Evolutionary conservation across 2,888 invertebrate species (phyloP).

Genomic region (Scaptodrosophila latifasciaeformis): DNA sequence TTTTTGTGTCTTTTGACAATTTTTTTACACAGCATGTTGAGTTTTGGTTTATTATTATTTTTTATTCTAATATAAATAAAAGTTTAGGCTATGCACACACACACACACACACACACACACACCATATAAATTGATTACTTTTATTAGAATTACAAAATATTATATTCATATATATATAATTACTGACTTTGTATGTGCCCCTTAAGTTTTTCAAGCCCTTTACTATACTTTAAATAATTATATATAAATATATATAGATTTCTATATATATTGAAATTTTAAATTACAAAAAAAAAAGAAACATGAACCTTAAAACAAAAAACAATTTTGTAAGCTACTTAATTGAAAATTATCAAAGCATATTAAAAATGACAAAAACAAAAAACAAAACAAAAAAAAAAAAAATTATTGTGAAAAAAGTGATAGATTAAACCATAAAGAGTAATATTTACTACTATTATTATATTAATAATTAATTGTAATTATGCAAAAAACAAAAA

Average conservation of each 20-base stretch:
- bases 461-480: constrained; percentile 67
- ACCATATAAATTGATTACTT: neutral
- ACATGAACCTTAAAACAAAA: too few species aligned
- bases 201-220: constrained; percentile 47
- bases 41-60: too few species aligned
- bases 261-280: too few species aligned
- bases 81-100: neutral
- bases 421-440: constrained; percentile 69
- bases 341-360: constrained; percentile 37
- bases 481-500: constrained; percentile 47
- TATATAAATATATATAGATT: constrained; percentile 26
- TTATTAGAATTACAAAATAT: neutral
- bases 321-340: constrained; percentile 56
- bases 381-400: constrained; percentile 25
- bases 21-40: too few species aligned
- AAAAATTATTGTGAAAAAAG: constrained; percentile 62
- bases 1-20: too few species aligned
- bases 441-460: constrained; percentile 66
- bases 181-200: neutral
- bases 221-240: constrained; percentile 18
- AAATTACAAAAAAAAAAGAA: too few species aligned
- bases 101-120: neutral
- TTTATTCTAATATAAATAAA: too few species aligned
- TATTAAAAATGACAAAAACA: constrained; percentile 31
- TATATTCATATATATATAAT: neutral